Conservation (phyloP, 2,888 invertebrate species). For the Temnothorax unifasciatus region DNA sequence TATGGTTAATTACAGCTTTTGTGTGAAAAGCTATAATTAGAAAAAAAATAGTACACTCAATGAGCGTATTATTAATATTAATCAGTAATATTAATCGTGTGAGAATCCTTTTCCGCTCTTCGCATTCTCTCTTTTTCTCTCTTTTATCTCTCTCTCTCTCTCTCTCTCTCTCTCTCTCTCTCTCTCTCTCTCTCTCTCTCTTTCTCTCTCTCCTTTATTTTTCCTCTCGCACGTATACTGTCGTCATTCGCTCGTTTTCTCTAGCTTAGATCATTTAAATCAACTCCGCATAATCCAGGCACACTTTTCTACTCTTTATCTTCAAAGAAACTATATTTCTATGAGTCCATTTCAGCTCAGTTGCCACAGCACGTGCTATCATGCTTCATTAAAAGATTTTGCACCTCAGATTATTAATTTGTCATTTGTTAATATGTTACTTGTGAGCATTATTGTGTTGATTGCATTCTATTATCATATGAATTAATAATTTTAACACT, state of each 20-base stretch:
- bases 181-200: constrained; percentile 15
- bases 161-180: background rate
- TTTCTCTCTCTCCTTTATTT: constrained; percentile 38
- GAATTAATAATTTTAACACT: constrained; percentile 10
- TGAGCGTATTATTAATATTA: background rate
- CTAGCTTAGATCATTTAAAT: constrained; percentile 30
- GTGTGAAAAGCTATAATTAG: background rate
- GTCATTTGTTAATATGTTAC: background rate
- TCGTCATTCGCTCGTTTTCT: constrained; percentile 30
- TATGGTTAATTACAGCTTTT: background rate
- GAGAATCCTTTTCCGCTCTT: constrained; percentile 30
- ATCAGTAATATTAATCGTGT: constrained; percentile 34
- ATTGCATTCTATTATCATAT: background rate
- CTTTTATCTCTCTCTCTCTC: constrained; percentile 16
- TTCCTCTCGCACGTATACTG: constrained; percentile 22
- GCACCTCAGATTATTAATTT: constrained; percentile 14
- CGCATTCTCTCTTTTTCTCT: constrained; percentile 39
- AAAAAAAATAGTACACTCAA: background rate
- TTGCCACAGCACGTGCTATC: background rate
- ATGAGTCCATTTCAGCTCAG: constrained; percentile 33
- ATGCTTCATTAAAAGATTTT: constrained; percentile 10
- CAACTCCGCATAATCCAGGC: constrained; percentile 36
- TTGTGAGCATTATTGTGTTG: background rate
- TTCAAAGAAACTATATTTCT: constrained; percentile 42
- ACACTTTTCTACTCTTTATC: constrained; percentile 19